Conservation (phyloP, 2,888 invertebrate species). For the Xanthia togata region DNA sequence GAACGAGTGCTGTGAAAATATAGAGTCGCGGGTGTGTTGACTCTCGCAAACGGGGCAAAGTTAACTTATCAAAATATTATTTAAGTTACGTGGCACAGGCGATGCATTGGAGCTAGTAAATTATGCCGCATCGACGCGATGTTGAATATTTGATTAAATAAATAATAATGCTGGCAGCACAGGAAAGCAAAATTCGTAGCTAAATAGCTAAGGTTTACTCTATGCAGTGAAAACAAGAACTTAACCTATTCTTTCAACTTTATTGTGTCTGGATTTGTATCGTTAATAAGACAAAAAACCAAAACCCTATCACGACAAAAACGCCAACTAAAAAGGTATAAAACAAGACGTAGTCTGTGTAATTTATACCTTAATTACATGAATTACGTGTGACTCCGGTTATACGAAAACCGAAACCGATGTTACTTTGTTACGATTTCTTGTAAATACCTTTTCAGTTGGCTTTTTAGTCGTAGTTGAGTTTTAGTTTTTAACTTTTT, state of each 20-base stretch:
- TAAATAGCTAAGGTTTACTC: neutral
- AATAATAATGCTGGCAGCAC: neutral
- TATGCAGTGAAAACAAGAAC: neutral
- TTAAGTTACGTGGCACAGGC: slow-evolving; percentile 13
- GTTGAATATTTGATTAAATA: slow-evolving; percentile 19
- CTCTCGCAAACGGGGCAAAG: slow-evolving; percentile 15
- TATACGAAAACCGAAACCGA: too few species aligned
- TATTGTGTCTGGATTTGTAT: neutral
- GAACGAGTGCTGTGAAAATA: slow-evolving; percentile 48
- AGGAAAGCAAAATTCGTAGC: neutral
- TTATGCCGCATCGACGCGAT: slow-evolving; percentile 7
- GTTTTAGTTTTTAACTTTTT: too few species aligned
- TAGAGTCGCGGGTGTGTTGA: slow-evolving; percentile 30
- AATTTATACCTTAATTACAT: too few species aligned
- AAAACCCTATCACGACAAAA: too few species aligned
- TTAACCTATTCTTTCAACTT: neutral
- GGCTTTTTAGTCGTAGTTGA: too few species aligned
- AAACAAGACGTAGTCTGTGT: too few species aligned
- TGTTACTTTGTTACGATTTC: too few species aligned
- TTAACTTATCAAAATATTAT: slow-evolving; percentile 50
- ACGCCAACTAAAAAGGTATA: too few species aligned
- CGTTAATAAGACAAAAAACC: neutral
- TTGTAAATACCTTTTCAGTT: too few species aligned
- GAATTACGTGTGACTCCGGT: too few species aligned
- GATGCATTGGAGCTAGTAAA: slow-evolving; percentile 20